These are phyloP conservation scores for Cyrtonyx montezumae DNA, from an alignment of 2,113 vertebrate genomes.

Conservation along the genomic window DNA sequence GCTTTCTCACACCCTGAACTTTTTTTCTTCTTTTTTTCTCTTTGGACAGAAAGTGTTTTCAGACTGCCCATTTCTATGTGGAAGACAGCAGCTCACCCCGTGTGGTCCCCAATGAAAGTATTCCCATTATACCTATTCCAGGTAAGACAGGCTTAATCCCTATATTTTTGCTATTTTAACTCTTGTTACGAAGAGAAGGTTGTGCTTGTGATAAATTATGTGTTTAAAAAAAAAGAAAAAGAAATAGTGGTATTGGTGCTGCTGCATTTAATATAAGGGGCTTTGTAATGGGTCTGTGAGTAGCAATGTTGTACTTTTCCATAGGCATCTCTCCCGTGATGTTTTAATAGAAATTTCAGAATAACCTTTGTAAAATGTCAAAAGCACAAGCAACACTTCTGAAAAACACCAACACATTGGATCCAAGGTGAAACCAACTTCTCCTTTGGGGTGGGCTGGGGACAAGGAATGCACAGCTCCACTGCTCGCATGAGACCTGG, in stretches of 20 bases:
- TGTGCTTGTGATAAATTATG: conserved; percentile 1
- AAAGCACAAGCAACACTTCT: conserved; percentile 7
- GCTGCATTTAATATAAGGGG: conserved; percentile 6
- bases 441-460: not conserved
- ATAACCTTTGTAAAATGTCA: conserved; percentile 60
- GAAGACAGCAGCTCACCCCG: conserved; percentile 96
- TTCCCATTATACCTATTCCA: conserved; percentile 94
- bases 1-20: conserved; percentile 25
- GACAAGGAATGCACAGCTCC: not conserved
- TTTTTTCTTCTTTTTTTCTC: conserved; percentile 10
- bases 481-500: not conserved
- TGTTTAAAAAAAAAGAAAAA: not conserved
- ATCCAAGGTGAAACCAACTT: not conserved
- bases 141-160: conserved; percentile 79
- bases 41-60: conserved; percentile 94
- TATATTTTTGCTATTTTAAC: not conserved
- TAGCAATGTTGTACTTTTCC: conserved; percentile 22
- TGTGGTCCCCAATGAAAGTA: conserved; percentile 96
- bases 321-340: not conserved
- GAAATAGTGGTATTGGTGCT: not conserved
- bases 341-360: conserved; percentile 33
- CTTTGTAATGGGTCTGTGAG: not conserved
- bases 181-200: conserved; percentile 16
- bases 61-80: conserved; percentile 98
- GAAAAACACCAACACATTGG: not conserved